Evolutionary conservation across 2,113 vertebrate genomes (phyloP).

Genomic region (Onychostruthus taczanowskii): DNA sequence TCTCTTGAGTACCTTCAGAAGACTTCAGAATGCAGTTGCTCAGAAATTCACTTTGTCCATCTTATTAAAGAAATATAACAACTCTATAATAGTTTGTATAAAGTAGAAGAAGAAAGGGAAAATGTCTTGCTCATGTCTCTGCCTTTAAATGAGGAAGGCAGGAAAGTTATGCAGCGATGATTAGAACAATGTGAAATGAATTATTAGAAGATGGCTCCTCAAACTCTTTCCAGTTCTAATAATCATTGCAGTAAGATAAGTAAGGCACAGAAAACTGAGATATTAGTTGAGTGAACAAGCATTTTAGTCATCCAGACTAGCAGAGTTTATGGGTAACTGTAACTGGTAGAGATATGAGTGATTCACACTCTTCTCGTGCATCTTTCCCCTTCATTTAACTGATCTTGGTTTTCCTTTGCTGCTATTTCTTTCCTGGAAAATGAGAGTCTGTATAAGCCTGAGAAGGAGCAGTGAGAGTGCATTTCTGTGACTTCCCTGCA

Average conservation of each 20-base stretch:
- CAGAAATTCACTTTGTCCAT: background rate
- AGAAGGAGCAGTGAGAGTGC: background rate
- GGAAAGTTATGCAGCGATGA: background rate
- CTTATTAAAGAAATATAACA: background rate
- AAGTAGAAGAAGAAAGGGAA: background rate
- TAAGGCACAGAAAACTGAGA: background rate
- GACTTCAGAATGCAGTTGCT: background rate
- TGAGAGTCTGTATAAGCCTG: background rate
- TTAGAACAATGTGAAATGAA: background rate
- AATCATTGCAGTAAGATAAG: background rate
- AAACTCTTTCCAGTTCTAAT: background rate
- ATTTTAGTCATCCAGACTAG: rapidly evolving
- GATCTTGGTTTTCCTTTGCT: background rate
- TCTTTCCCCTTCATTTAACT: background rate
- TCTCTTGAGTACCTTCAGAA: background rate
- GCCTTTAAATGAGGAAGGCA: background rate
- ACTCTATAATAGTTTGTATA: background rate
- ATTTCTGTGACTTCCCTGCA: background rate
- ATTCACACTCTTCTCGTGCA: background rate
- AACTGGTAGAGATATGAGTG: background rate
- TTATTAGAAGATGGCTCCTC: background rate
- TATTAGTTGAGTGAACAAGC: rapidly evolving
- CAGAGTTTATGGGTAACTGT: background rate
- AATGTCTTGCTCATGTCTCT: background rate
- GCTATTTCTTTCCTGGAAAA: background rate